Base-by-base conservation (phyloP, 2,113 vertebrate genomes). In the Amphiprion ocellaris region DNA sequence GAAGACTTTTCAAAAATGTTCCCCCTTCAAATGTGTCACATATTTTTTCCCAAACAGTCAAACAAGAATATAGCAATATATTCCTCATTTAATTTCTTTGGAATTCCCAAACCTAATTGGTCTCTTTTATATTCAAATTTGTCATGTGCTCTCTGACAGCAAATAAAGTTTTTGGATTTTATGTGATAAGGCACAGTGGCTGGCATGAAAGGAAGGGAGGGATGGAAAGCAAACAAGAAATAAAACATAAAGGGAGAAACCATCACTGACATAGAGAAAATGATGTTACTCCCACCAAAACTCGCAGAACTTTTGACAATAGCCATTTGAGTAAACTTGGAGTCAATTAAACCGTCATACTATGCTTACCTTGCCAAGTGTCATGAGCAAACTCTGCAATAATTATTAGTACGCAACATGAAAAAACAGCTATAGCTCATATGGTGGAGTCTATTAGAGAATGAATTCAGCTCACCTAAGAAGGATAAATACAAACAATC, bases 341-440 rank as follows among this genome's bases (percentile, higher is more conserved):
- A 81, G 77, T 76, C 74, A 69, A 33, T 64, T 77, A 79, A 68
- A 30, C 49, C 78, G 56, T 41, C 47, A 44, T 37, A 37, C 55
- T 1, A 19, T 24, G 10, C 44, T 21, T 26, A 26, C 50, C 44
- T 65, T 55, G 65, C 72, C 71, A 26, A 66, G 56, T 1, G 60
- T 60, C 33, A 67, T 58, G 41, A 44, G 11, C 14, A 15, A 44
- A 14, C 41, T 44, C 41, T 12, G 39, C 39, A 41, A 11, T 41
- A 3, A 12, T 41, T 41, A 65, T 2, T 53, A 37, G 41, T 15
- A 58, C 30, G 28, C 41, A 33, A 33, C 47, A 28, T 64, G 44
- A 75, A 26, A 64, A 15, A 83, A 67, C 24, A 73, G 23, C 58
- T 9, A 3, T 58, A 24, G 54, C 28, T 63, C 63, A 33, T 56